Base-by-base conservation (phyloP, 2,888 invertebrate species). In the Oscheius sp. region DNA sequence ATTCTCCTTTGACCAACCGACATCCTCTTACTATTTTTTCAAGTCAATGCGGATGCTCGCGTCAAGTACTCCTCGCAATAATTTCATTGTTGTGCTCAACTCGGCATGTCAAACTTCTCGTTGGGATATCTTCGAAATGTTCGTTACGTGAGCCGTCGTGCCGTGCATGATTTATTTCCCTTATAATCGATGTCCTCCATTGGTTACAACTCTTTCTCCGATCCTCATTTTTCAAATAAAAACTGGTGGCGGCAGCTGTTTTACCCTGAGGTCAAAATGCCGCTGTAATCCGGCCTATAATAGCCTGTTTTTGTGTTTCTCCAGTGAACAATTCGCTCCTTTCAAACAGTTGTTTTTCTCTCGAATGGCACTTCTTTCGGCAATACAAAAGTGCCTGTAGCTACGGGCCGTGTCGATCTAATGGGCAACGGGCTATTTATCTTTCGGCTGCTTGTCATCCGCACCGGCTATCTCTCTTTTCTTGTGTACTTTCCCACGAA, bases 361-460 rank as follows among this genome's bases (percentile, higher is more conserved):
- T n/a, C 20, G 42, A 17, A n/a, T 42, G n/a, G 5, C 29, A 53
- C 34, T 17, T 34, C 23, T 55, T 55, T 53, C 29, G 31, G n/a
- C 4, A 31, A 15, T 55, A 55, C 55, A 55, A 55, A 55, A 55
- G 34, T 55, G 12, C 25, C 25, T 23, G 48, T 20, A 20, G 55
- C 34, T 17, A 34, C 23, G 34, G 34, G 1, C 55, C 55, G 23
- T 55, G 34, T 33, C 55, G 34, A 25, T 23, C 55, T 20, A 52
- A 52, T 52, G 52, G 25, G 52, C 52, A 52, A 55, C 37, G 55
- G 45, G 61, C 61, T 61, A 61, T 61, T 61, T 61, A 61, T 45
- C 61, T 61, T 61, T 61, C 61, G 58, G 58, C 58, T 42, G 58
- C 58, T 55, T 61, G 61, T 61, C 61, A 61, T 61, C 45, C 34